A percentile compares a stretch with the other conserved stretches of the same genome.
Evolutionary conservation across 2,113 vertebrate genomes (phyloP).

Genomic region (Oenanthe melanoleuca): DNA sequence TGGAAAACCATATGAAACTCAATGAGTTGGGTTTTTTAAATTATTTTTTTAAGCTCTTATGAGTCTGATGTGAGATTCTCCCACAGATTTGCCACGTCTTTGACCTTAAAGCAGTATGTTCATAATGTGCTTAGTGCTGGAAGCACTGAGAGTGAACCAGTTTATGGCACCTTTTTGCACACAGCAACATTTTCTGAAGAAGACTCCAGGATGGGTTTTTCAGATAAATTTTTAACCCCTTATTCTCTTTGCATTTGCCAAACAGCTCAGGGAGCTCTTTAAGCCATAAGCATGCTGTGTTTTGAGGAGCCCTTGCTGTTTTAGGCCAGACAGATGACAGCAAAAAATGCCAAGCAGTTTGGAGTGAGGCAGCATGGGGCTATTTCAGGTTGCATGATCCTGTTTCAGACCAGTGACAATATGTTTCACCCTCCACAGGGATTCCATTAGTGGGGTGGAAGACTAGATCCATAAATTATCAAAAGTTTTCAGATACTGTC

Average conservation of each 20-base stretch:
- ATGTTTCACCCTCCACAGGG: background rate
- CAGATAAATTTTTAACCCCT: background rate
- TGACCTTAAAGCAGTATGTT: background rate
- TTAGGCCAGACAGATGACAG: background rate
- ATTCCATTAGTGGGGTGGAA: background rate
- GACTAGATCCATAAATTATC: background rate
- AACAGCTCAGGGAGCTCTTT: background rate
- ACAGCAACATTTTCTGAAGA: background rate
- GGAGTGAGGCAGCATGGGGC: background rate
- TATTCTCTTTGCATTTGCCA: background rate
- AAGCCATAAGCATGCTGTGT: background rate
- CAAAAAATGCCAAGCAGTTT: background rate
- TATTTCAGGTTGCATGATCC: background rate
- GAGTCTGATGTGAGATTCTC: background rate
- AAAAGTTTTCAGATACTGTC: background rate
- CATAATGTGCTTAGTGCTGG: background rate
- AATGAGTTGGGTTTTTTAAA: no score
- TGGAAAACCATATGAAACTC: background rate
- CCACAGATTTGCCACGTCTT: background rate
- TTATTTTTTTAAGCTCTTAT: background rate
- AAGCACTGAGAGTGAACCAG: fast-evolving
- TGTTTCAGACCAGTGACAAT: background rate
- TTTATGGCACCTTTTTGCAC: fast-evolving
- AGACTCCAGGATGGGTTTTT: background rate
- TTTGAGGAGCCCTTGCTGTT: background rate